A percentile compares a stretch with the other conserved stretches of the same genome.
Evolutionary conservation across 2,797 vertebrate genomes (phyloP).

Genomic region (Choloepus didactylus): DNA sequence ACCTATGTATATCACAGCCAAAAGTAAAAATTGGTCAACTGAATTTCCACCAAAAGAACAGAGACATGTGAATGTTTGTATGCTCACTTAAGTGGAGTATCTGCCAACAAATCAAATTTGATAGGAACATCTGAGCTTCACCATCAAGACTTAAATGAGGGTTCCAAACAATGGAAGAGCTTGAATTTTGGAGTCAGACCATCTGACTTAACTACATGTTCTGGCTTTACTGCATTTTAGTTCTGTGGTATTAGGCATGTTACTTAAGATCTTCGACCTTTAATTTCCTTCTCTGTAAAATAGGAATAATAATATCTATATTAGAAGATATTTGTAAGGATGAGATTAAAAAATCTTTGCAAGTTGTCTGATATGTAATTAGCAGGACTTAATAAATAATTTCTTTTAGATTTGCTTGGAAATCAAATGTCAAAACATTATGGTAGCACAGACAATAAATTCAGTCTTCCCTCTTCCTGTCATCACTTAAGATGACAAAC

Average conservation of each 20-base stretch:
- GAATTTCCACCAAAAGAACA: slow-evolving; percentile 14
- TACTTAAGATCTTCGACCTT: not conserved
- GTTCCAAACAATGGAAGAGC: not conserved
- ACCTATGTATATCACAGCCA: not conserved
- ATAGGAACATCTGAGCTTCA: not conserved
- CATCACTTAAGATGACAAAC: slow-evolving; percentile 63
- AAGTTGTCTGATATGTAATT: not conserved
- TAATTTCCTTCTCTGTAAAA: not conserved
- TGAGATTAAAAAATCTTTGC: not conserved
- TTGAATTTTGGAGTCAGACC: not conserved
- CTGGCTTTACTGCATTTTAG: not conserved
- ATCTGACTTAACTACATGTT: not conserved
- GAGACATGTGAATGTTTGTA: not conserved
- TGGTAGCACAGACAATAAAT: not conserved
- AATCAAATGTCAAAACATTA: slow-evolving; percentile 6
- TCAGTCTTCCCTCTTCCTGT: slow-evolving; percentile 16
- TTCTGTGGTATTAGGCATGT: not conserved
- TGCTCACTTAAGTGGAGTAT: not conserved
- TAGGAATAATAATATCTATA: not conserved
- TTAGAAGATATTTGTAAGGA: slow-evolving; percentile 17
- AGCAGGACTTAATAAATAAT: not conserved
- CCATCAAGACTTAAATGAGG: not conserved
- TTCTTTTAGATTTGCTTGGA: slow-evolving; percentile 47
- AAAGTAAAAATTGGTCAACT: not conserved
- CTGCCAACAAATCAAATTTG: not conserved